phyloP scores from a whole-genome alignment of 2,113 vertebrate genomes.

The Helogale parvula region DNA sequence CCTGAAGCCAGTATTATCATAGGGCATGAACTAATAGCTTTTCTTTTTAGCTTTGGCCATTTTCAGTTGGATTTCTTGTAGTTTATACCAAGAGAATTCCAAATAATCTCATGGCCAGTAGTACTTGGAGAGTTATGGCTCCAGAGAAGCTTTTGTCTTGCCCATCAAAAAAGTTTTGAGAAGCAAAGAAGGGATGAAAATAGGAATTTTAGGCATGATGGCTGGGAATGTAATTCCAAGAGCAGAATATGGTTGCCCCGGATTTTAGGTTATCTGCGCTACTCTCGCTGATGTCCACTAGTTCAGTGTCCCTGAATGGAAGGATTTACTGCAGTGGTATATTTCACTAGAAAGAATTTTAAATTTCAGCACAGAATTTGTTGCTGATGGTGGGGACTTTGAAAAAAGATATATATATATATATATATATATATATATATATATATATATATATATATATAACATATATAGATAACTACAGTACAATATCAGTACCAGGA shows the following conservation, averaged over 20 bases:
- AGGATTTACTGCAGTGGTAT: not conserved
- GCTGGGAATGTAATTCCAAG: not conserved
- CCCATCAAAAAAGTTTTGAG: not conserved
- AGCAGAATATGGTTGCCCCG: not conserved
- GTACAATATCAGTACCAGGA: not conserved
- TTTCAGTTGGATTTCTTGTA: not conserved
- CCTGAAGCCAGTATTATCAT: not conserved
- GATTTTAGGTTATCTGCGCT: not conserved
- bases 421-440: too few relatives aligned
- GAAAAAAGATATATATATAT: too few relatives aligned
- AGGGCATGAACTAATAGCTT: not conserved
- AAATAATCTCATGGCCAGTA: not conserved
- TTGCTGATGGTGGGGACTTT: not conserved
- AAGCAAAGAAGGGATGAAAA: not conserved
- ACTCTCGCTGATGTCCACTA: not conserved
- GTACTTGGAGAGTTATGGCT: not conserved
- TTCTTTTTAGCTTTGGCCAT: not conserved
- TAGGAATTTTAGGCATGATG: not conserved
- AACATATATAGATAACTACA: not conserved
- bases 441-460: too few relatives aligned
- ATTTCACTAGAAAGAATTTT: slow-evolving; percentile 20
- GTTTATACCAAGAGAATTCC: not conserved
- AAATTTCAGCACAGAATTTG: not conserved
- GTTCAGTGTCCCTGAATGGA: not conserved
- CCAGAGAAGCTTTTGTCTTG: not conserved